Percentiles rank a stretch among this genome's conserved stretches.
Conservation (phyloP, 2,797 vertebrate species). For the Aulostomus chinensis region DNA sequence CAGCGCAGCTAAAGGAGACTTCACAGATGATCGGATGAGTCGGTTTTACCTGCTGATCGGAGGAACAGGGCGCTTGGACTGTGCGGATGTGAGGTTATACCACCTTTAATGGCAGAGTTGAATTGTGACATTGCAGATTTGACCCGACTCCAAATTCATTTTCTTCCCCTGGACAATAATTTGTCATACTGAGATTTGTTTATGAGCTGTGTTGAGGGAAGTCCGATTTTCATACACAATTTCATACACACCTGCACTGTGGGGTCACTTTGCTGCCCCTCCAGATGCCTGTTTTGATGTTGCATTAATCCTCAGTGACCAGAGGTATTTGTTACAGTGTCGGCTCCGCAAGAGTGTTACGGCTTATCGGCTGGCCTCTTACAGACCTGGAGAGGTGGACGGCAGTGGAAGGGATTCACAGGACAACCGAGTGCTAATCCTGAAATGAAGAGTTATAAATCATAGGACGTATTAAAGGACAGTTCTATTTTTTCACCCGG, state of each 20-base stretch:
- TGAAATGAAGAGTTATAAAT: neutral
- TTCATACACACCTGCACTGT: neutral
- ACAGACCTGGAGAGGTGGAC: slow-evolving; percentile 22
- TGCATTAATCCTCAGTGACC: slow-evolving; percentile 43
- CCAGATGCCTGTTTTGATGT: slow-evolving; percentile 6
- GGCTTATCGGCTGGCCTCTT: slow-evolving; percentile 39
- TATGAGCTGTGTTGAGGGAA: too few species aligned
- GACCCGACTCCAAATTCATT: too few species aligned
- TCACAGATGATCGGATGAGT: slow-evolving; percentile 36
- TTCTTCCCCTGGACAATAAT: too few species aligned
- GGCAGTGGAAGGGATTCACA: neutral
- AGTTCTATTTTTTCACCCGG: too few species aligned
- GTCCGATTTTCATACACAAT: too few species aligned
- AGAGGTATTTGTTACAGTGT: slow-evolving; percentile 34
- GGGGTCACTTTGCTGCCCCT: slow-evolving; percentile 15
- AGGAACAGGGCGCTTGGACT: neutral
- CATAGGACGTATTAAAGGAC: neutral
- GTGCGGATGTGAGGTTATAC: neutral
- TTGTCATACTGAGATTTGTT: slow-evolving; percentile 13
- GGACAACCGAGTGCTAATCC: neutral
- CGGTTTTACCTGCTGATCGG: slow-evolving; percentile 28
- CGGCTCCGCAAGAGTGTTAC: slow-evolving; percentile 21
- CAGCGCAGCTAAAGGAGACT: slow-evolving; percentile 4
- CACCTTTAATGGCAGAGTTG: slow-evolving; percentile 6
- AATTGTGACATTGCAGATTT: slow-evolving; percentile 11